Evolutionary conservation across 2,888 invertebrate genomes (phyloP).

Genomic region (Cephus nigrinus): DNA sequence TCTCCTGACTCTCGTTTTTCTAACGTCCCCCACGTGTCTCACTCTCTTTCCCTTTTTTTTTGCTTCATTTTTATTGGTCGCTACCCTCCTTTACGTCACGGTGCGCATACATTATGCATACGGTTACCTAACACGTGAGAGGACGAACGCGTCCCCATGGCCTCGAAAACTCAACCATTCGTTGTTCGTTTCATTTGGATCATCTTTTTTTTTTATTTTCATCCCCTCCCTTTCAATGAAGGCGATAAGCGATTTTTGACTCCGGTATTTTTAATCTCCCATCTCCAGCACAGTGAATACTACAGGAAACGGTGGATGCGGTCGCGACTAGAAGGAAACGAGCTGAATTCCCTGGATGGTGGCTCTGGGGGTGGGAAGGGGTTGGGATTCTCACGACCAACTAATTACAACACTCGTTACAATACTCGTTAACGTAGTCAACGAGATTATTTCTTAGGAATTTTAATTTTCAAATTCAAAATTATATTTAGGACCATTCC

Average conservation of each 20-base stretch:
- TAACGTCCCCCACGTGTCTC: not conserved
- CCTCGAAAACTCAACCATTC: not conserved
- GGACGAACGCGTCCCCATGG: not conserved
- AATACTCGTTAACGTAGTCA: not conserved
- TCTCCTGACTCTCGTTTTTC: not conserved
- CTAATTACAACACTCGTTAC: not conserved
- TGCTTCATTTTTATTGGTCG: not conserved
- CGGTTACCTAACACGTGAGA: not conserved
- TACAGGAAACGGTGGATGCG: conserved; percentile 11
- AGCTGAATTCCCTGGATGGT: conserved; percentile 20
- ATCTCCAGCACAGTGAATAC: not conserved
- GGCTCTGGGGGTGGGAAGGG: conserved; percentile 1
- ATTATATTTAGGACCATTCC: not conserved
- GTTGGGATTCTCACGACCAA: not conserved
- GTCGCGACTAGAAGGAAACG: conserved; percentile 10
- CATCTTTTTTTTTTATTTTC: not conserved
- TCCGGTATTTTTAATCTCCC: conserved; percentile 19
- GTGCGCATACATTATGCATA: not conserved
- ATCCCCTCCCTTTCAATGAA: conserved; percentile 25
- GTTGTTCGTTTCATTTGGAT: conserved; percentile 10
- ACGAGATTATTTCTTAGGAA: not conserved
- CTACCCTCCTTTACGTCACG: not conserved
- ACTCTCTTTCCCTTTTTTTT: conserved; percentile 4
- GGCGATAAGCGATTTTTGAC: conserved; percentile 17
- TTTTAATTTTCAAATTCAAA: not conserved